Conservation (phyloP, 2,113 vertebrate species). For the Nothoprocta perdicaria region DNA sequence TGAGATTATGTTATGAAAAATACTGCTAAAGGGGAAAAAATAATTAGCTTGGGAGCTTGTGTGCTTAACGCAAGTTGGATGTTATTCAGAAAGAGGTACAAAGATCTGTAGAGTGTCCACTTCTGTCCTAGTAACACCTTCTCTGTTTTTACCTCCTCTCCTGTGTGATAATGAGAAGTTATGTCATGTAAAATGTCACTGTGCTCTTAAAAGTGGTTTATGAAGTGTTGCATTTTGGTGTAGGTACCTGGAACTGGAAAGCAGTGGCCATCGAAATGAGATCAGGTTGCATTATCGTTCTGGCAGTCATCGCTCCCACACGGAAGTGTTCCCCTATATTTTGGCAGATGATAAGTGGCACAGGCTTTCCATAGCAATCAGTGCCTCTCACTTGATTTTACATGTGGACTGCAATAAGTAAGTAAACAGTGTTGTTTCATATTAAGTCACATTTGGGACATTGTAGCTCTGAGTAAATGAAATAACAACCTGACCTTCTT, state of each 20-base stretch:
- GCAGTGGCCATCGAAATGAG: slow-evolving; percentile 95
- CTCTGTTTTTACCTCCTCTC: neutral
- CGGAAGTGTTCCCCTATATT: slow-evolving; percentile 95
- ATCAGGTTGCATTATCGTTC: slow-evolving; percentile 93
- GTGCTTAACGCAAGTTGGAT: neutral
- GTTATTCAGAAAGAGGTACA: neutral
- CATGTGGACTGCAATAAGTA: slow-evolving; percentile 97
- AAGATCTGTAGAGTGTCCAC: neutral
- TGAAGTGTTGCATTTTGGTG: slow-evolving; percentile 26
- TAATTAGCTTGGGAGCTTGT: neutral
- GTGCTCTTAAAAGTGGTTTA: neutral
- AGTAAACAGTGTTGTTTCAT: slow-evolving; percentile 34
- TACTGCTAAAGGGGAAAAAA: neutral
- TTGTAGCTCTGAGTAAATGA: neutral
- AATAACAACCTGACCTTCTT: neutral
- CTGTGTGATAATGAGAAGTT: neutral
- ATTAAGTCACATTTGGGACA: neutral
- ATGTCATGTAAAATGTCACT: slow-evolving; percentile 9
- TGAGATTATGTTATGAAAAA: neutral
- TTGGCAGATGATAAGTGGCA: slow-evolving; percentile 97
- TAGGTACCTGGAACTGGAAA: slow-evolving; percentile 96
- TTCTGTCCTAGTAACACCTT: neutral
- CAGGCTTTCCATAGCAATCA: slow-evolving; percentile 92
- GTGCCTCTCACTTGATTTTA: slow-evolving; percentile 93
- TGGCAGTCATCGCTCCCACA: slow-evolving; percentile 87